Base-by-base conservation (phyloP, 2,113 vertebrate species). In the Caretta caretta region DNA sequence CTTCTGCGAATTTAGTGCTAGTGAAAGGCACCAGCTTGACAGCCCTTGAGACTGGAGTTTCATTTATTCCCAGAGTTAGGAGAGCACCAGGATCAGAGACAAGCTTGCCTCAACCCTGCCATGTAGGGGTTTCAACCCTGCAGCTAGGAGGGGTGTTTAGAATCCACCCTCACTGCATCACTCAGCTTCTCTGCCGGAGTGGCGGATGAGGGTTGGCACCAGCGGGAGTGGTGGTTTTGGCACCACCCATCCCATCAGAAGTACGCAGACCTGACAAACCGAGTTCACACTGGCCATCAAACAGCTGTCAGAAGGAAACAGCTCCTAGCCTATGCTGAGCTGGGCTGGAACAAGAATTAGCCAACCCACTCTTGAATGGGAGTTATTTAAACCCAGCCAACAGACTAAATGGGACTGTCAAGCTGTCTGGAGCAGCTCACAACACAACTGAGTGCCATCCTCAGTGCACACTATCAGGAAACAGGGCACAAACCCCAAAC, bases 151-250 rank as follows among this genome's bases (percentile, higher is more conserved):
- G 10, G 16, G 22, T 5, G 5, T 42, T 75, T 24, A 38, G 72
- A 10, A 75, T 46, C 72, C 72, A 46, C 19, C 72, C 38, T 38
- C 22, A 75, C 6, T 46, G n/a, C 22, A 22, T 75, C 72, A 42
- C 19, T 65, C n/a, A 81, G 51, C 20, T 13, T 11, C 3, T 46
- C 24, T 20, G 24, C 3, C 49, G 59, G 20, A 11, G 6, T 5
- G 38, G 38, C 5, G 0, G 0, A 27, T 12, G 46, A 3, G 10
- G 35, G 83, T 8, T n/a, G 62, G 16, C 31, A 7, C 62, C 62
- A 2, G 38, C 1, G 10, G 56, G 25, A 2, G 53, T 17, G 27
- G 2, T 46, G 24, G 6, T 24, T 76, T 20, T n/a, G 31, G 5
- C 46, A 87, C 4, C 10, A 16, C 46, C 35, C 24, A 72, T 49